Evolutionary conservation across 2,888 invertebrate genomes (phyloP).

Genomic region (Tipula confusa): DNA sequence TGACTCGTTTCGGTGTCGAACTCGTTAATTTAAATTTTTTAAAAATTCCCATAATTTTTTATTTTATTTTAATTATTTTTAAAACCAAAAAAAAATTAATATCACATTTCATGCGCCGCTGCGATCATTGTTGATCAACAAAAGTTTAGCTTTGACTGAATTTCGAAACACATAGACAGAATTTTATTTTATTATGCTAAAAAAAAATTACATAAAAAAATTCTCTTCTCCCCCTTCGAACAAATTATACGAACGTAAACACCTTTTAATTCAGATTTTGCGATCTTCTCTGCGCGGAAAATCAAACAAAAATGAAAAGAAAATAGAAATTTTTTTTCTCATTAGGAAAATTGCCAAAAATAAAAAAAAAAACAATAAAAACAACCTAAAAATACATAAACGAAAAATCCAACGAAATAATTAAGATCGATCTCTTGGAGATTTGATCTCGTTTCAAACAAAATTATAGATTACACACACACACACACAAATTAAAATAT

Average conservation of each 20-base stretch:
- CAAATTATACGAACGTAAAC: no score
- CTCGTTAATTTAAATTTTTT: conserved; percentile 29
- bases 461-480: background rate
- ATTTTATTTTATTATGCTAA: background rate
- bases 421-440: background rate
- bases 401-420: background rate
- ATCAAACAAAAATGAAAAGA: background rate
- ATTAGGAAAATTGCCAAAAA: background rate
- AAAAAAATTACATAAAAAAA: no score
- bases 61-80: background rate
- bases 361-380: no score
- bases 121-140: conserved; percentile 25
- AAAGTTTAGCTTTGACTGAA: background rate
- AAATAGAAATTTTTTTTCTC: background rate
- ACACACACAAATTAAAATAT: background rate
- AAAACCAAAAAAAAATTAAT: background rate
- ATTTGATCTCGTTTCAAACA: background rate
- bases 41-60: conserved; percentile 32
- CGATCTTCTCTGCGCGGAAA: background rate
- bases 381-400: background rate
- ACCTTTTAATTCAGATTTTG: background rate
- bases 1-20: background rate
- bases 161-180: background rate
- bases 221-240: conserved; percentile 1
- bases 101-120: background rate